Conservation (phyloP, 2,113 vertebrate species). For the Sakesphorus luctuosus region DNA sequence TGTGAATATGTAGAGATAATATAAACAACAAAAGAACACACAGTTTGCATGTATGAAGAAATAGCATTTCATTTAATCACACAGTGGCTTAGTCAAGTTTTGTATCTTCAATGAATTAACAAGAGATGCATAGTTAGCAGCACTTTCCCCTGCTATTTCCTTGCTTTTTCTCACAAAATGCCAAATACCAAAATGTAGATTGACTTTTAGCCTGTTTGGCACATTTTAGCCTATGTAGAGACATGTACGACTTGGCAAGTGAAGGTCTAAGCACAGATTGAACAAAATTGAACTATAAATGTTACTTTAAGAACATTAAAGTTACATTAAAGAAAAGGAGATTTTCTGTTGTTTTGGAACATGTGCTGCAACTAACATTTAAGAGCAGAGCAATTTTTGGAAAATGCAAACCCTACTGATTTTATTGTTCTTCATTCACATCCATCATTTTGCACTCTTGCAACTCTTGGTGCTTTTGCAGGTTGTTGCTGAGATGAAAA, state of each 20-base stretch:
- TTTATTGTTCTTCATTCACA: neutral
- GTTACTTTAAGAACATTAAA: neutral
- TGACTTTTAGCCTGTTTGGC: neutral
- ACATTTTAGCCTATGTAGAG: neutral
- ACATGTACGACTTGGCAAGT: neutral
- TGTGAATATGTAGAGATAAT: neutral
- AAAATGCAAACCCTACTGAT: neutral
- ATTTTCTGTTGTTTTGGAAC: neutral
- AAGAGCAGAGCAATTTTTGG: neutral
- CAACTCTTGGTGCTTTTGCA: neutral
- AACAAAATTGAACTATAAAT: neutral
- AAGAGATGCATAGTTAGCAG: neutral
- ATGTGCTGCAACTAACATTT: neutral
- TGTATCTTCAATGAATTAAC: neutral
- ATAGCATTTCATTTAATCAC: neutral
- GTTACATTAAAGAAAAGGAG: neutral
- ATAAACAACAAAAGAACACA: neutral
- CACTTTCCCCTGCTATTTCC: neutral
- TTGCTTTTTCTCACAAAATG: neutral
- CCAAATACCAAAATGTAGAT: neutral
- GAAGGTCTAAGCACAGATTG: neutral
- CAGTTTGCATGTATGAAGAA: neutral
- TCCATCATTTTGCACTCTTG: neutral
- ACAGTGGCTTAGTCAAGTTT: neutral
- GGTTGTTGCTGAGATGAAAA: neutral